These are phyloP conservation scores for Toxostoma redivivum DNA, from an alignment of 2,113 vertebrate genomes.

Conservation along the genomic window DNA sequence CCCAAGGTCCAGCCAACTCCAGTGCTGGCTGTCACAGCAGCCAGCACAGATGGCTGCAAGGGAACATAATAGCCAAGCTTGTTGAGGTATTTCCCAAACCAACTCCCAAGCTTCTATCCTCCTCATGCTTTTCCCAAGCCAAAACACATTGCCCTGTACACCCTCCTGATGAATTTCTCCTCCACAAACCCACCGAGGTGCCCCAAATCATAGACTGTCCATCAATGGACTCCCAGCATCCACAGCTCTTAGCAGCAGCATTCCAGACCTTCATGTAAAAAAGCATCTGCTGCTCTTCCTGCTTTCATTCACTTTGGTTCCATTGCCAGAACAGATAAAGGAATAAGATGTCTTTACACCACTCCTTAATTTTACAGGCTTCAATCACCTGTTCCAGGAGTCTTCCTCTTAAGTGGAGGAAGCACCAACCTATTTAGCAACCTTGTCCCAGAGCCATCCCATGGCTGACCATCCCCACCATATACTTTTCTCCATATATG, in stretches of 20 bases:
- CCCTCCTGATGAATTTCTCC: rapidly evolving
- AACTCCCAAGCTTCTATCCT: background rate
- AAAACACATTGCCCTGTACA: background rate
- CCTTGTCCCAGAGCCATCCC: background rate
- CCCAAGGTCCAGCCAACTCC: background rate
- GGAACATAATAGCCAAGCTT: background rate
- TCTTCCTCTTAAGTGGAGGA: background rate
- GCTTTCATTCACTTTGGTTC: background rate
- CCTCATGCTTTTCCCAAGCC: background rate
- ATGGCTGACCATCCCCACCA: background rate
- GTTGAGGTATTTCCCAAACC: background rate
- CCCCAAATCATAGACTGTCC: background rate
- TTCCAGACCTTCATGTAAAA: background rate
- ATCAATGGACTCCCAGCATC: background rate
- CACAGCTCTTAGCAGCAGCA: background rate
- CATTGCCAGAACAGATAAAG: background rate
- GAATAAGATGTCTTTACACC: background rate
- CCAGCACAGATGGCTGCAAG: background rate
- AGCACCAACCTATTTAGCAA: background rate
- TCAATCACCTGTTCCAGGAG: background rate
- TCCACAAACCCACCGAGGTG: background rate
- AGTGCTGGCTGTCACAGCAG: background rate
- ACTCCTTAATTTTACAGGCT: background rate
- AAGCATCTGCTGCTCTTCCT: background rate
- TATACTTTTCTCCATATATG: rapidly evolving